A percentile compares a stretch with the other conserved stretches of the same genome.
phyloP scores from a whole-genome alignment of 2,113 vertebrate genomes.

The Petroica traversi region DNA sequence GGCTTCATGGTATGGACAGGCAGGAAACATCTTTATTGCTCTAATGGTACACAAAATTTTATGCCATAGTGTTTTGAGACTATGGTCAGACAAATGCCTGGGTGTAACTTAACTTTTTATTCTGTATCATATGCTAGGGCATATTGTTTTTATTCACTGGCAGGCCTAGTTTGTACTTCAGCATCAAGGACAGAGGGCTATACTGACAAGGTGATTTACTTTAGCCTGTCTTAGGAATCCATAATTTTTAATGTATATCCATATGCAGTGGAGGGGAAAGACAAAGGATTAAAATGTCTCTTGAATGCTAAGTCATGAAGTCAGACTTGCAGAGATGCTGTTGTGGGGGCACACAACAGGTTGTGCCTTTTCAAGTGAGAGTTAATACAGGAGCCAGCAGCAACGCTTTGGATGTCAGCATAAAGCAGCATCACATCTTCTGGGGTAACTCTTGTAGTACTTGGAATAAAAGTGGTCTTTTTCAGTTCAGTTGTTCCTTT shows the following conservation, averaged over 20 bases:
- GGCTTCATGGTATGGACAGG: background rate
- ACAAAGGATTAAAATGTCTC: background rate
- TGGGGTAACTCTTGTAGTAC: background rate
- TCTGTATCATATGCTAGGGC: accelerated
- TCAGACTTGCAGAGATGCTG: background rate
- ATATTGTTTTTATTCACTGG: background rate
- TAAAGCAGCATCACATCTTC: background rate
- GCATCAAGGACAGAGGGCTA: background rate
- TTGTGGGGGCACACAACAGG: background rate
- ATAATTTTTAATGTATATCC: background rate
- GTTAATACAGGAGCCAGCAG: background rate
- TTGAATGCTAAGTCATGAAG: background rate
- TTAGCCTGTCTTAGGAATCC: background rate
- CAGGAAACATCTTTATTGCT: background rate
- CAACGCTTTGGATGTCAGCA: background rate
- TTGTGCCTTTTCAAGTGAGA: background rate
- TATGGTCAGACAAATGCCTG: background rate
- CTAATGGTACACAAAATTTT: background rate
- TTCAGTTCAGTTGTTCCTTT: background rate
- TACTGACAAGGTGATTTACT: background rate
- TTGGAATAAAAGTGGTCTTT: background rate
- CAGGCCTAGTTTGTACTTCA: background rate
- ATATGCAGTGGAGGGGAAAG: background rate
- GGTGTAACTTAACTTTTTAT: background rate
- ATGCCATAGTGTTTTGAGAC: background rate